Evolutionary conservation across 2,888 invertebrate genomes (phyloP).

Genomic region (Hymenopus coronatus): DNA sequence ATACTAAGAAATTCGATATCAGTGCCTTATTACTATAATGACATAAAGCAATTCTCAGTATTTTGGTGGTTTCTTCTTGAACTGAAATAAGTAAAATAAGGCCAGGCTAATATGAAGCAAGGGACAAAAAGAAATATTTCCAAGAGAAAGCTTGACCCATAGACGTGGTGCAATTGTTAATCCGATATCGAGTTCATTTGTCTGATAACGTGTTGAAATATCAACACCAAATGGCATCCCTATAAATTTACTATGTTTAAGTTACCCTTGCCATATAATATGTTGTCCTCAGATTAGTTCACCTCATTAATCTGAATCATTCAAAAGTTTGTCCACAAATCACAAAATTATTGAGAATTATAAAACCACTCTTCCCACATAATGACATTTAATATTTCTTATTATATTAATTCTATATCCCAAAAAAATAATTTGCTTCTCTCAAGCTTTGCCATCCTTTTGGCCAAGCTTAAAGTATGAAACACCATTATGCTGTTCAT

Average conservation of each 20-base stretch:
- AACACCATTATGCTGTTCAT: background rate
- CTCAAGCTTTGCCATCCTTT: background rate
- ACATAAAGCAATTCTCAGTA: background rate
- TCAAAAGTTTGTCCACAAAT: background rate
- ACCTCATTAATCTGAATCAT: background rate
- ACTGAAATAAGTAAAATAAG: background rate
- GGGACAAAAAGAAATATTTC: background rate
- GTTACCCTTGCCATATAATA: background rate
- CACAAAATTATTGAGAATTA: background rate
- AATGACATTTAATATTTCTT: background rate
- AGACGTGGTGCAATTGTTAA: background rate
- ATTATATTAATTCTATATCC: background rate
- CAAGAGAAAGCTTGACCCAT: background rate
- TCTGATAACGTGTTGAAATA: background rate
- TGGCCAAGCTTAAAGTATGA: background rate
- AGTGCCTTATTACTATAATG: background rate
- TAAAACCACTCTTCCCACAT: background rate
- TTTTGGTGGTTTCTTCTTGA: background rate
- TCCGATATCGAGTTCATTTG: conserved; percentile 12
- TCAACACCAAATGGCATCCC: conserved; percentile 6
- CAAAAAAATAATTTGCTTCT: background rate
- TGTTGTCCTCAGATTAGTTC: background rate
- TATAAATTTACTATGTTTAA: background rate
- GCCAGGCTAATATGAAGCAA: background rate
- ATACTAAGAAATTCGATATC: conserved; percentile 15